Base-by-base conservation (phyloP, 2,888 invertebrate genomes). In the Amblyteles armatorius region DNA sequence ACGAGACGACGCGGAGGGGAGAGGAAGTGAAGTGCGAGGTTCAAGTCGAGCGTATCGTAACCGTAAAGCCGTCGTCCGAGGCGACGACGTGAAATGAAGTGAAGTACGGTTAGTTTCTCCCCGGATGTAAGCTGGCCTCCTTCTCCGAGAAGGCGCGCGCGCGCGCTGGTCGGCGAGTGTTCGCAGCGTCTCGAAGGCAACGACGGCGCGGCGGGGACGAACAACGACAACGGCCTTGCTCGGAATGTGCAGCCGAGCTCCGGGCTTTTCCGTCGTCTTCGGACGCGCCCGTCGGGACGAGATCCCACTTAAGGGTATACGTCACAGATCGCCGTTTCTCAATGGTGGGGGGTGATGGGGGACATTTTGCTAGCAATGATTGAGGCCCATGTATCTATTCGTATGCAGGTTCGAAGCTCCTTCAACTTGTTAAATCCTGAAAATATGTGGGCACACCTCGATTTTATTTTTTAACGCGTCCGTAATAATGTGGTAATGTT, bases 41-140 rank as follows among this genome's bases (percentile, higher is more conserved):
- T 84, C 85, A 87, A 89, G 88, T 90, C 88, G 90, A 88, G 88
- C 88, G 89, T 88, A 89, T 88, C 88, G 89, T 90, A 90, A 90
- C 90, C 89, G 90, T 91, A 90, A 91, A 91, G 84, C 86, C 86
- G 85, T 84, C 76, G 73, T 79, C 68, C 83, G 83, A 73, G 86
- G 88, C 86, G 87, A 40, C 40, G 88, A 87, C 88, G 40, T 40
- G 40, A 40, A 40, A 40, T 40, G 40, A 88, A 89, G 88, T 88
- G 86, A 91, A 91, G 92, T 92, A 93, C 92, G 91, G 92, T 91
- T 93, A 93, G 92, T 93, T 93, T 92, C 91, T 92, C 92, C 91
- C 92, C 93, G 93, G 93, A 93, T 93, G 91, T 91, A 88, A 90
- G 87, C 85, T 92, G 93, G 92, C 93, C 93, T 93, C 92, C 90